These are phyloP conservation scores for Helicolenus hilgendorfi DNA, from an alignment of 2,797 vertebrate species.

Conservation along the genomic window DNA sequence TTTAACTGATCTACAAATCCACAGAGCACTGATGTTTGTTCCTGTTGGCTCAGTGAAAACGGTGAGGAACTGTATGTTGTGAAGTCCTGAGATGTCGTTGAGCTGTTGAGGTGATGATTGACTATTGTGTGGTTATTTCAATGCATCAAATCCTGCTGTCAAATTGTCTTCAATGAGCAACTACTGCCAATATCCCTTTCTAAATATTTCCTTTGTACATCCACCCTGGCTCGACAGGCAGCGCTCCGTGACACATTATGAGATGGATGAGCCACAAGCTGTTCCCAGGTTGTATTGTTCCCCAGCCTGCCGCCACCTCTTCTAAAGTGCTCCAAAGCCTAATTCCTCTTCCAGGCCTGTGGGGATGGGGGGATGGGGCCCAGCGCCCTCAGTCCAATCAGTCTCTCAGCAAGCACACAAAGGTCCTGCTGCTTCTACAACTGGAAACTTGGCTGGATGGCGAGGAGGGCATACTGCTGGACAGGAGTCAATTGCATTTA, in stretches of 20 bases:
- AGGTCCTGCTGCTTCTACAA: constrained; percentile 84
- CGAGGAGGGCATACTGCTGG: constrained; percentile 64
- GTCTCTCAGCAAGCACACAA: constrained; percentile 84
- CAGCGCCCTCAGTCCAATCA: constrained; percentile 78
- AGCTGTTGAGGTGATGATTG: constrained; percentile 2
- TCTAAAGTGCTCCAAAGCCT: constrained; percentile 78
- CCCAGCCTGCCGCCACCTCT: constrained; percentile 74
- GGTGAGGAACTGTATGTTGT: not conserved
- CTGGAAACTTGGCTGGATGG: constrained; percentile 77
- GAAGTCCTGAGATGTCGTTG: constrained; percentile 1
- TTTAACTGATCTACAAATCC: constrained; percentile 1
- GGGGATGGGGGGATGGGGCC: constrained; percentile 70
- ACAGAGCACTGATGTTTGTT: not conserved
- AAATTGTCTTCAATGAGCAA: constrained; percentile 46
- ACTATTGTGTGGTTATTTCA: not conserved
- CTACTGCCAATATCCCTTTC: constrained; percentile 43
- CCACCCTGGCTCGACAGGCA: constrained; percentile 39
- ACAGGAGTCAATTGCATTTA: constrained; percentile 72
- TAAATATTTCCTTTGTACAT: constrained; percentile 68
- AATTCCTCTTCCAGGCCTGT: constrained; percentile 79
- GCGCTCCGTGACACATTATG: constrained; percentile 69
- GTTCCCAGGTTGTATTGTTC: constrained; percentile 83
- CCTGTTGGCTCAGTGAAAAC: not conserved
- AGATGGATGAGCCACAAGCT: constrained; percentile 81
- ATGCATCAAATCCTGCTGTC: constrained; percentile 5